Evolutionary conservation across 2,888 invertebrate species (phyloP), one percentile per base, ranked within the genome.

Genomic region (Metallyticus violacea): DNA sequence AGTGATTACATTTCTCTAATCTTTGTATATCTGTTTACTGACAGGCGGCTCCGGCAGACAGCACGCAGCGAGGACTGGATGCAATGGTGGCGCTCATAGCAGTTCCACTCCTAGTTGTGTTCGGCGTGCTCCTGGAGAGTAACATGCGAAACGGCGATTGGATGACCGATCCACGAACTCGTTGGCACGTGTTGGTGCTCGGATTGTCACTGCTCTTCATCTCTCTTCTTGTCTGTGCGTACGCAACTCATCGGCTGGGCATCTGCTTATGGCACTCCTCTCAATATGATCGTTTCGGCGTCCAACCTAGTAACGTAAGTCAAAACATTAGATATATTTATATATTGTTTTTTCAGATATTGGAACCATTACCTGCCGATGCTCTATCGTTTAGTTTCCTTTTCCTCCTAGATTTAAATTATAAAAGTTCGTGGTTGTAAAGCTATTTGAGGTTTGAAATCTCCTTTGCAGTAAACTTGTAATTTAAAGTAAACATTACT

Each of bases 221-320:
- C 26, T 92, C 92, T 82, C 90, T 92, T 22, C 90, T 92, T 84
- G 91, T 92, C 85, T 92, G 92, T 85, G 92, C 92, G 87, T 92
- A 92, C 90, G 92, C 92, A 4, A 92, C 92, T 1, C 92, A 92
- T 88, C 91, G 92, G 84, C 91, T 92, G 91, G 92, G 92, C 79
- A 91, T 92, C 15, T 92, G 92, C 89, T 90, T 92, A 78, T 92
- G 92, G 92, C 22, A 62, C 7, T 26, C 81, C 9, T 7, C 80
- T 4, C 85, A 79, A 26, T 22, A n/a, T 40, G 40, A 82, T 40
- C 15, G 40, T 0, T 76, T 76, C 40, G 26, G 27, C 83, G 79
- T 76, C 30, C 30, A 85, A 29, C 62, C 30, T 27, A 9, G 30
- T 77, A 26, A 79, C 28, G 40, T 27, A 79, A 79, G 30, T 80